Base-by-base conservation (phyloP, 2,113 vertebrate species). In the Chionis minor region DNA sequence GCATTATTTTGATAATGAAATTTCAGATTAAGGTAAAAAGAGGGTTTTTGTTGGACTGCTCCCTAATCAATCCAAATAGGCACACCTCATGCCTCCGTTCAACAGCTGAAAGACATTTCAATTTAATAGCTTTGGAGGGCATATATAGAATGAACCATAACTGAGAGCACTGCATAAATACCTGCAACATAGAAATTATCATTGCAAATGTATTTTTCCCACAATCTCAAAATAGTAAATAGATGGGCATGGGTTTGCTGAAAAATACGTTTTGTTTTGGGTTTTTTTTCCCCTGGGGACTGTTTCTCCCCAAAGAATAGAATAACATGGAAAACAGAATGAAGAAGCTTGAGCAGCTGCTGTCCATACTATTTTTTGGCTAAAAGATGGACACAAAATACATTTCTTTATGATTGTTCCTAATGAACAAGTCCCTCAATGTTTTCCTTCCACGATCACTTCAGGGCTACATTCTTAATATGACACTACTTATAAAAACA, bases 1-100 rank as follows among this genome's bases (percentile, higher is more conserved):
- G 4, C 2, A 3, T 69, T 52, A 30, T 19, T 81, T 69, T 45
- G 18, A 19, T 12, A 83, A 62, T 47, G 42, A 35, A 88, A 74
- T 17, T 35, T 21, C 26, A 44, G 14, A 74, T 70, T 30, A 56
- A 59, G 28, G 22, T 12, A 30, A 74, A 40, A 65, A 56, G 14
- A 38, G 2, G 6, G 9, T 21, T 6, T 77, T 40, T 81, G 27
- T 67, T 74, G 2, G 3, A 11, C 14, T 1, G 0, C 19, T 81
- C 32, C 30, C 24, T 56, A 40, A 58, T 42, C 38, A 61, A 10
- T 71, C 44, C 62, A 47, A 47, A 71, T 0, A 74, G 45, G 61
- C 14, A 62, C 17, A 62, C 32, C 38, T 73, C 11, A 28, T 22
- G 30, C 35, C 17, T 69, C 52, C 9, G 2, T n/a, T 65, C 54